phyloP scores from a whole-genome alignment of 53 echinoderm and acorn worm species.

The Arbacia lixula region DNA sequence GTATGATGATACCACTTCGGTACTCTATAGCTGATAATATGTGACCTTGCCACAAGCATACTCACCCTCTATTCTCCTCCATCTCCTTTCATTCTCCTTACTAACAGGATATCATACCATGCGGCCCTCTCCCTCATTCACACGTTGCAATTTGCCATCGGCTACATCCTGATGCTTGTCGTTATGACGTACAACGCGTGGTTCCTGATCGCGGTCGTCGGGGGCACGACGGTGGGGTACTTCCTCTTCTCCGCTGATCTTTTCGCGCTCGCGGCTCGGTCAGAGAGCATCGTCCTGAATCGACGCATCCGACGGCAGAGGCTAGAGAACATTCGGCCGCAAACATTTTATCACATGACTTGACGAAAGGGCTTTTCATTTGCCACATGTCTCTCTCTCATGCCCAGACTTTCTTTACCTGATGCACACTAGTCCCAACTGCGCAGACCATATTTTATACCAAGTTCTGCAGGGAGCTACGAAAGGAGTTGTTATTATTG shows the following conservation, averaged over 20 bases:
- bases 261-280: not conserved
- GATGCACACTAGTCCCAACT: no score
- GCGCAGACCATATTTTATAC: no score
- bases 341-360: conserved; percentile 11
- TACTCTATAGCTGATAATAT: no score
- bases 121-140: no score
- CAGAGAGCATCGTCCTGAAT: conserved; percentile 6
- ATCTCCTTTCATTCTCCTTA: not conserved
- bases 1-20: no score
- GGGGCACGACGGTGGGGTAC: conserved; percentile 72
- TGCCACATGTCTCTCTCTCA: no score
- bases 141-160: conserved; percentile 50
- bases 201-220: conserved; percentile 71
- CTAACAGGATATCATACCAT: conserved; percentile 51
- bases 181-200: conserved; percentile 93
- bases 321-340: conserved; percentile 33
- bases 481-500: no score
- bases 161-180: conserved; percentile 81
- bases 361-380: no score
- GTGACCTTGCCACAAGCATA: no score
- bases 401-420: no score
- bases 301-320: conserved; percentile 7
- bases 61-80: no score
- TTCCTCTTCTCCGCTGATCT: conserved; percentile 61
- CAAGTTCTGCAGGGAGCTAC: no score